Evolutionary conservation across 2,797 vertebrate genomes (phyloP), one percentile per base, ranked within the genome.

Genomic region (Labeo calbasu): DNA sequence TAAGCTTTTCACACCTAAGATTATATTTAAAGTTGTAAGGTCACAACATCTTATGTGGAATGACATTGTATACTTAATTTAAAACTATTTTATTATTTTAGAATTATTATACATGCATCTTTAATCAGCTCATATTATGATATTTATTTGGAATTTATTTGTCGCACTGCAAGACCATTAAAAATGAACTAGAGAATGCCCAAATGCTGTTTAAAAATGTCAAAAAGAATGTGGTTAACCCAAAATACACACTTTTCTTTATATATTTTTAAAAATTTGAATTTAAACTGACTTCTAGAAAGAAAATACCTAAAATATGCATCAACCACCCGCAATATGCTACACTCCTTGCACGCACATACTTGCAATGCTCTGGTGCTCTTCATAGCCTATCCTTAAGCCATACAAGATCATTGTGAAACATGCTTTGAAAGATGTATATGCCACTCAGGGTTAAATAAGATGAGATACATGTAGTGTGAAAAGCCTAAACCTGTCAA

Each of bases 401-500:
- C 36, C 53, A 15, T 43, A 15, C 12, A 43, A 76, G 23, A 10
- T 5, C n/a, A 15, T 1, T 57, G 51, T 76, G 8, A 77, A 17
- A 25, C 4, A 59, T 57, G 36, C 55, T 59, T 59, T 61, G n/a
- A 61, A 77, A 36, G 46, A 25, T 61, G 28, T 77, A 23, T 23
- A 43, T 76, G 2, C 32, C 13, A 5, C 76, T 48, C 32, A 48
- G 2, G 4, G 15, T 61, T 77, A 17, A 72, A 51, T 72, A 32
- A 28, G 4, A 48, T 19, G 46, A 23, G 40, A 15, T 75, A 50
- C 51, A 7, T 19, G 25, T 32, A 21, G 59, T 36, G 63, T 51
- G 14, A 69, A 57, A 70, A 71, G 21, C 19, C 13, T 23, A 57
- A 81, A 48, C 61, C 19, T 69, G n/a, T 76, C 63, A 23, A 36